phyloP scores from a whole-genome alignment of 2,888 invertebrate species.

The Julus scanicus region DNA sequence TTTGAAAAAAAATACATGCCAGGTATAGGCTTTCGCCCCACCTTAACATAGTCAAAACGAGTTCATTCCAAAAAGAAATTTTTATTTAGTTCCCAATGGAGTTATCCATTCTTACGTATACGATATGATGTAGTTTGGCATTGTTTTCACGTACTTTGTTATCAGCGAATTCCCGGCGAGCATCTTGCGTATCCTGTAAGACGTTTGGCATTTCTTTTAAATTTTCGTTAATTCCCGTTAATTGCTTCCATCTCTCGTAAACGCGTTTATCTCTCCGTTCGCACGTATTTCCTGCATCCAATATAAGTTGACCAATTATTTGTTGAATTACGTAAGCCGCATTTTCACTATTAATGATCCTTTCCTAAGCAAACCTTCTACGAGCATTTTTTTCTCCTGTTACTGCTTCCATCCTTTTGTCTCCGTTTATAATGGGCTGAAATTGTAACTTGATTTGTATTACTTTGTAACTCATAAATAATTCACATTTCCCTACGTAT shows the following conservation, averaged over 20 bases:
- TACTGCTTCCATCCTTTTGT: not conserved
- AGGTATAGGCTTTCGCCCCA: too few relatives aligned
- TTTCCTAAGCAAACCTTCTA: not conserved
- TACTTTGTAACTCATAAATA: constrained; percentile 2
- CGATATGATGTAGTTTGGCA: too few relatives aligned
- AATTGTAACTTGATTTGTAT: constrained; percentile 19
- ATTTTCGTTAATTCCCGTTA: not conserved
- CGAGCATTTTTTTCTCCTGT: not conserved
- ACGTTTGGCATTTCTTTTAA: not conserved
- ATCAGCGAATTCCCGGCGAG: too few relatives aligned
- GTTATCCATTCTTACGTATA: too few relatives aligned
- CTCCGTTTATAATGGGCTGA: not conserved
- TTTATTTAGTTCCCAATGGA: too few relatives aligned
- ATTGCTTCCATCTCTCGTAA: constrained; percentile 19
- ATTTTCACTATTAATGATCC: not conserved
- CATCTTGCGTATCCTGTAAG: too few relatives aligned
- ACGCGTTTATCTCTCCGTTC: not conserved
- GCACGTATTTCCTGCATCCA: not conserved
- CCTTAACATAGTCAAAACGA: too few relatives aligned
- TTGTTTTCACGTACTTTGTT: too few relatives aligned
- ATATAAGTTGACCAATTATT: not conserved
- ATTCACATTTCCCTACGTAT: not conserved
- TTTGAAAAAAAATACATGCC: too few relatives aligned
- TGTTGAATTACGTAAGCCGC: not conserved
- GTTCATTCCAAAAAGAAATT: too few relatives aligned